Base-by-base conservation (phyloP, 2,888 invertebrate species). In the Epinotia brunnichana region DNA sequence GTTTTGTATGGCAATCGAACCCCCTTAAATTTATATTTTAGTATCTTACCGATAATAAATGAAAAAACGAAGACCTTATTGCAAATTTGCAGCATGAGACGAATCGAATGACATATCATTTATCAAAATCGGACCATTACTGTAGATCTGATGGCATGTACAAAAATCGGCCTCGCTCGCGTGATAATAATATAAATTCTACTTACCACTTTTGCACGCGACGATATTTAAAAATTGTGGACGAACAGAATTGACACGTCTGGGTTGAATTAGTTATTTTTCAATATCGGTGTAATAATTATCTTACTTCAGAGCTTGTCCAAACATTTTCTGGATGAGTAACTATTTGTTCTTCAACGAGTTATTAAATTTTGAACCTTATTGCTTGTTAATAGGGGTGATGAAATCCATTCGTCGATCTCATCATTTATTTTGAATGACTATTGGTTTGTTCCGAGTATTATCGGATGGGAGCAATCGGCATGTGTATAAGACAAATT, bases 211-310 rank as follows among this genome's bases (percentile, higher is more conserved):
- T 77, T 68, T 67, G 19, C 51, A 7, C 51, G 5, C 21, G 62
- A 76, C 57, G 74, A 75, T 82, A 77, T 77, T 57, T 69, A 71
- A 74, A 74, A 78, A 77, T 75, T 75, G 74, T 63, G 70, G 54
- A 78, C 74, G 53, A 72, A 73, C 74, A 75, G 79, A 79, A 80
- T 80, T 81, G 77, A 81, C 80, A 81, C 77, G 76, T 79, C 78
- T 63, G 44, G 74, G 67, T 77, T 77, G 75, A 78, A 78, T 82
- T 80, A 80, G 77, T 82, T 80, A 81, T 81, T 80, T 81, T 81
- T 80, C 78, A 79, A 79, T 80, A 79, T 73, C 73, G 29, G 68
- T 69, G 57, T 59, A 62, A 63, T 81, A 81, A 82, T 82, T 82
- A 79, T 74, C 77, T 78, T 76, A 73, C 72, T 57, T 69, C 70